phyloP scores from a whole-genome alignment of 2,797 vertebrate genomes.

The Sebastes steindachneri region DNA sequence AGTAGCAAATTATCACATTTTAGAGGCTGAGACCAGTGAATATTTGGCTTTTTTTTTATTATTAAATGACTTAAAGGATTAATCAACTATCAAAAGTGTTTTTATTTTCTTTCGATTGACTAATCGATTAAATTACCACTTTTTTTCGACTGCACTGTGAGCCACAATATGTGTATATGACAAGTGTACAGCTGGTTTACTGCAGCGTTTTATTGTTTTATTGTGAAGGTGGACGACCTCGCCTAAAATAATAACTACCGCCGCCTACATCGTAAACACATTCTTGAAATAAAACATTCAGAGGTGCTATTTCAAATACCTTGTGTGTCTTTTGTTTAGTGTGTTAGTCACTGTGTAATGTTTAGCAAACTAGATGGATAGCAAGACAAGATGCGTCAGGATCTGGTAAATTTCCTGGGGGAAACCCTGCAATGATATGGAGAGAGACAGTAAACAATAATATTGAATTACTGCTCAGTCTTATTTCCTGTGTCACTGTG shows the following conservation, averaged over 20 bases:
- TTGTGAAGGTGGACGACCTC: not conserved
- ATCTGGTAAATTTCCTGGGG: constrained; percentile 2
- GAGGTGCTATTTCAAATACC: not conserved
- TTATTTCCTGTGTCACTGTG: not conserved
- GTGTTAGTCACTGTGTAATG: not conserved
- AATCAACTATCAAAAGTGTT: not conserved
- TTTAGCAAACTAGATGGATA: not conserved
- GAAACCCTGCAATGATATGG: constrained; percentile 15
- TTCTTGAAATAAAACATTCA: not conserved
- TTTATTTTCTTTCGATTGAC: not conserved
- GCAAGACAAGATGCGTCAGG: not conserved
- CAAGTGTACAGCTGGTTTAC: not conserved
- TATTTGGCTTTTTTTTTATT: not conserved
- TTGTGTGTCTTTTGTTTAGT: not conserved
- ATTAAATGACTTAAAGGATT: not conserved
- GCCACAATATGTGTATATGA: not conserved
- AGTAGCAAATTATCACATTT: not conserved
- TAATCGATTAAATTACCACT: not conserved
- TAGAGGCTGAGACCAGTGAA: not conserved
- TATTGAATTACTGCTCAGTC: not conserved
- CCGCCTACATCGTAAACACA: not conserved
- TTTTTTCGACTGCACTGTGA: not conserved
- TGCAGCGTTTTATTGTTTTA: not conserved
- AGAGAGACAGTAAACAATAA: constrained; percentile 14
- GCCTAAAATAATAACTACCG: not conserved